Evolutionary conservation across 2,888 invertebrate genomes (phyloP).

Genomic region (Metallyticus violacea): DNA sequence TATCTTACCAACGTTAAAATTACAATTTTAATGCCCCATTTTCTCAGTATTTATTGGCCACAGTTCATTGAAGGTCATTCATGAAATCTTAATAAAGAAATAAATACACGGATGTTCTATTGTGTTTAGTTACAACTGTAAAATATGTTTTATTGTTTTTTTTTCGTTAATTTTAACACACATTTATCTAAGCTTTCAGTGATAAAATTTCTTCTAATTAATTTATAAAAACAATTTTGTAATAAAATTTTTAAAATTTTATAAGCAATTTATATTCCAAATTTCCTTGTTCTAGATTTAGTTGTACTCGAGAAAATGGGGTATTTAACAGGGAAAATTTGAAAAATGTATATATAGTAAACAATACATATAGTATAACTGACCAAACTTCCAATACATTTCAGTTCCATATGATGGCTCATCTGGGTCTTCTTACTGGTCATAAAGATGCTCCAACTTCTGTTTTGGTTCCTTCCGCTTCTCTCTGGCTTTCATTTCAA

Average conservation of each 20-base stretch:
- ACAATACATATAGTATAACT: too few species aligned
- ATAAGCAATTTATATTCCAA: not conserved
- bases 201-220: not conserved
- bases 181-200: too few species aligned
- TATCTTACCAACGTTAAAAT: too few species aligned
- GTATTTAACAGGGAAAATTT: too few species aligned
- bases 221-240: not conserved
- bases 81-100: not conserved
- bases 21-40: not conserved
- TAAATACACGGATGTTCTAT: not conserved
- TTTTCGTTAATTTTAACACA: not conserved
- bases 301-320: not conserved
- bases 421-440: too few species aligned
- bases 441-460: too few species aligned
- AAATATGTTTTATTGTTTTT: too few species aligned
- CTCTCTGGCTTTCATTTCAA: not conserved
- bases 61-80: too few species aligned
- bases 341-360: not conserved
- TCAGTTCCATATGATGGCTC: too few species aligned
- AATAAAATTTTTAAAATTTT: not conserved
- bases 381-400: too few species aligned
- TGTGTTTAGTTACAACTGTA: not conserved
- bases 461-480: not conserved
- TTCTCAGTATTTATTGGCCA: too few species aligned
- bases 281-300: not conserved